These are phyloP conservation scores for Stigmatopora argus DNA, from an alignment of 2,113 vertebrate genomes.

Conservation along the genomic window DNA sequence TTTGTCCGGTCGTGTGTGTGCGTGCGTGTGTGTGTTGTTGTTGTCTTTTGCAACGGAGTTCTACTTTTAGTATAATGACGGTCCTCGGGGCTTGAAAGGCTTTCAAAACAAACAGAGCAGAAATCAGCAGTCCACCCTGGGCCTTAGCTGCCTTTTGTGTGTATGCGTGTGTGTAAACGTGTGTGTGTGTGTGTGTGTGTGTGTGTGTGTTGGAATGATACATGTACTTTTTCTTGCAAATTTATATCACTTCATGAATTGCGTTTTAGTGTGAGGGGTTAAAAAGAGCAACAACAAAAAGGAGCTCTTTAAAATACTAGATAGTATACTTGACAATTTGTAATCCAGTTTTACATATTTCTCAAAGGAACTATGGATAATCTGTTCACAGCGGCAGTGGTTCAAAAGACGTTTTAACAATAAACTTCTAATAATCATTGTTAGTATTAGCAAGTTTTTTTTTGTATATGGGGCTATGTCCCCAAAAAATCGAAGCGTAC, in stretches of 20 bases:
- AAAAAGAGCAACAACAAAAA: neutral
- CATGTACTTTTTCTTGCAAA: neutral
- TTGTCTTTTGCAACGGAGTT: slow-evolving; percentile 25
- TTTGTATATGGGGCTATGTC: neutral
- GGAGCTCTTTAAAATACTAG: neutral
- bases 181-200: slow-evolving; percentile 20
- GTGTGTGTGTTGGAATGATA: slow-evolving; percentile 10
- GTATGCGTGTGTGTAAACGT: slow-evolving; percentile 14
- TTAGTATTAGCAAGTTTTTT: neutral
- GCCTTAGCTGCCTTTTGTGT: slow-evolving; percentile 13
- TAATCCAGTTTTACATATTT: neutral
- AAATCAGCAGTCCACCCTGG: slow-evolving; percentile 52
- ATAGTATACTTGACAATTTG: neutral
- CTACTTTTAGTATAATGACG: slow-evolving; percentile 54
- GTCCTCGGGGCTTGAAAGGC: slow-evolving; percentile 52
- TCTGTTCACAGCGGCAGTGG: neutral
- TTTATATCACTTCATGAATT: neutral
- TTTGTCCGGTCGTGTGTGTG: slow-evolving; percentile 26
- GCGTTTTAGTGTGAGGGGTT: neutral
- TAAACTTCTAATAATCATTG: neutral
- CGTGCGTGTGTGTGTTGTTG: slow-evolving; percentile 10
- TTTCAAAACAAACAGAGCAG: slow-evolving; percentile 64
- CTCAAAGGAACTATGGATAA: neutral
- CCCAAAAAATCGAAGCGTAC: neutral
- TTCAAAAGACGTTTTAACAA: neutral